Evolutionary conservation across 2,888 invertebrate species (phyloP), one percentile per base, ranked within the genome.

Genomic region (Callyntrura guangdongensis): DNA sequence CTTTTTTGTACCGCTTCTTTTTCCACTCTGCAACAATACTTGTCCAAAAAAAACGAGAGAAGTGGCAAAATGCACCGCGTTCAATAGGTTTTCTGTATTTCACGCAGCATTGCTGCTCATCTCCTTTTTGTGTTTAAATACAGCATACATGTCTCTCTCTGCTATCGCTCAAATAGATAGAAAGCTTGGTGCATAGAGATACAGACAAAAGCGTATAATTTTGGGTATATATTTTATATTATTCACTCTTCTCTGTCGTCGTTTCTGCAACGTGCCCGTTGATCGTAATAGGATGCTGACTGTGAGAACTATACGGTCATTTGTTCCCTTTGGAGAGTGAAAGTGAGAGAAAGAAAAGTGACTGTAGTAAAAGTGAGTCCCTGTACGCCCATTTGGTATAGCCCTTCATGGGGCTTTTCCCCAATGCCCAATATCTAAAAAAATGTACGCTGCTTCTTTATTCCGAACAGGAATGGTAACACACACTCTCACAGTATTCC

Each of bases 401-500:
- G 92, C 91, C 92, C 91, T 91, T 90, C 91, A 89, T 91, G 86
- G 88, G 36, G 84, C 88, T 84, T 88, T 84, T 93, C 93, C 93
- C 93, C 74, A 92, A 93, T 92, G 93, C 92, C 93, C 93, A 93
- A 93, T 93, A 92, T 92, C 90, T 88, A 90, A 92, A 61, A 92
- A 92, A 92, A 90, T 86, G 79, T 72, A 89, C 88, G 79, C 49
- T 56, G 49, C 85, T 45, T 84, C n/a, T 27, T 20, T 25, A 72
- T 72, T 72, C 45, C 12, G 64, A 36, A 12, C 25, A 45, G 27
- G 3, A 1, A 14, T n/a, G n/a, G n/a, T 2, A 72, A 36, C 17
- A 27, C 45, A 36, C 36, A 36, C 36, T 36, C 36, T 4, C 36
- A 36, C 3, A 36, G 36, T 36, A 36, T 36, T 17, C 17, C 25